These are phyloP conservation scores for Matsumurasca onukii DNA, from an alignment of 1,140 invertebrate genomes.

Conservation along the genomic window DNA sequence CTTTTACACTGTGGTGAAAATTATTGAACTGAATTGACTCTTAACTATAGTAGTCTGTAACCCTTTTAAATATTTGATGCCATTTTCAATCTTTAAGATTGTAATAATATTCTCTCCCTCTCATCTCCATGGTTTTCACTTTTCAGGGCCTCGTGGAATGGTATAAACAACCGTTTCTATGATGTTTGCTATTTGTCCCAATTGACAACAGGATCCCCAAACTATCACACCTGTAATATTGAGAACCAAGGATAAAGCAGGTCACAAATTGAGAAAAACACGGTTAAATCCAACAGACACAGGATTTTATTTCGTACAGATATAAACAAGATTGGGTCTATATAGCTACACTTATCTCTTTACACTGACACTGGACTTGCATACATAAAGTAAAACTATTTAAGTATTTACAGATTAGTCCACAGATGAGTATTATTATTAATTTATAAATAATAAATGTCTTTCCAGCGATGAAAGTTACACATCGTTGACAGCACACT, in stretches of 20 bases:
- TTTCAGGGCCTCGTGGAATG: no score
- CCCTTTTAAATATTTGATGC: no score
- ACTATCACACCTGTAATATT: no score
- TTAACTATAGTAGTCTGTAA: no score
- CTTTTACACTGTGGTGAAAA: no score
- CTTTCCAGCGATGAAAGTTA: slow-evolving; percentile 20
- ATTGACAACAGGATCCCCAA: no score
- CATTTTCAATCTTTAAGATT: no score
- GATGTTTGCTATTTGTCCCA: no score
- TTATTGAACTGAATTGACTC: no score
- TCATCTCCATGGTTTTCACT: no score
- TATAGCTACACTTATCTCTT: slow-evolving; percentile 23
- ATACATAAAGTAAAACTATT: slow-evolving; percentile 24
- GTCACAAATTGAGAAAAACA: not conserved
- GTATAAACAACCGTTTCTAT: no score
- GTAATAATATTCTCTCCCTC: no score
- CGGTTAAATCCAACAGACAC: not conserved
- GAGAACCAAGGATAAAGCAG: not conserved
- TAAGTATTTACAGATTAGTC: slow-evolving; percentile 25
- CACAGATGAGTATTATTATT: slow-evolving; percentile 25
- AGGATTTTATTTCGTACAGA: slow-evolving; percentile 20
- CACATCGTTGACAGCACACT: slow-evolving; percentile 1
- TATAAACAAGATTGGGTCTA: slow-evolving; percentile 26
- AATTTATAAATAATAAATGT: slow-evolving; percentile 23
- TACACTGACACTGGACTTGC: slow-evolving; percentile 19